Evolutionary conservation across 1,140 invertebrate species (phyloP), one percentile per base, ranked within the genome.

Genomic region (Anadara kagoshimensis): DNA sequence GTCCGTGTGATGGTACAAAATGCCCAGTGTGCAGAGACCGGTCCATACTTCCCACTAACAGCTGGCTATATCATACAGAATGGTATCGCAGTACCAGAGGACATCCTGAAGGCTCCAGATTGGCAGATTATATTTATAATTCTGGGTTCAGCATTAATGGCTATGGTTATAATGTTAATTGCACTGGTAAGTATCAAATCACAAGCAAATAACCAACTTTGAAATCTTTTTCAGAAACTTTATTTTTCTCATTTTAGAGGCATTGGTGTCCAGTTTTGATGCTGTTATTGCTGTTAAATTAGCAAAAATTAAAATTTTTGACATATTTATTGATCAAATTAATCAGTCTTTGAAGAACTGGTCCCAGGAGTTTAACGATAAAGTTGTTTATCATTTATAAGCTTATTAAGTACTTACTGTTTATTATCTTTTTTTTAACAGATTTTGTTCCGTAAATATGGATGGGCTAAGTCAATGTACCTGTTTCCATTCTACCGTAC

Each of bases 361-460:
- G n/a, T n/a, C n/a, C n/a, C n/a, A n/a, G n/a, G n/a, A n/a, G n/a
- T n/a, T n/a, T n/a, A n/a, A n/a, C n/a, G n/a, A n/a, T n/a, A n/a
- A n/a, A n/a, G n/a, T n/a, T n/a, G n/a, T n/a, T n/a, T n/a, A n/a
- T n/a, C n/a, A n/a, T n/a, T n/a, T n/a, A n/a, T n/a, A n/a, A n/a
- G n/a, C n/a, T n/a, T n/a, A n/a, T n/a, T n/a, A n/a, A n/a, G n/a
- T n/a, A n/a, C n/a, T n/a, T n/a, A n/a, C n/a, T n/a, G n/a, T n/a
- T n/a, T n/a, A n/a, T n/a, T 20, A 20, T 0, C 22, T 57, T 16
- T 73, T 59, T 62, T 51, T 70, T 67, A 59, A 45, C 64, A 87
- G 86, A 70, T 87, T n/a, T 69, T 88, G 56, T 88, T 88, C 82
- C 67, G 84, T 29, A 86, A 85, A 53, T 88, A 88, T 67, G 86